Percentiles rank a stretch among this genome's conserved stretches.
Conservation (phyloP, 92 coral and sea anemone genomes). For the Heliopora coerulea region DNA sequence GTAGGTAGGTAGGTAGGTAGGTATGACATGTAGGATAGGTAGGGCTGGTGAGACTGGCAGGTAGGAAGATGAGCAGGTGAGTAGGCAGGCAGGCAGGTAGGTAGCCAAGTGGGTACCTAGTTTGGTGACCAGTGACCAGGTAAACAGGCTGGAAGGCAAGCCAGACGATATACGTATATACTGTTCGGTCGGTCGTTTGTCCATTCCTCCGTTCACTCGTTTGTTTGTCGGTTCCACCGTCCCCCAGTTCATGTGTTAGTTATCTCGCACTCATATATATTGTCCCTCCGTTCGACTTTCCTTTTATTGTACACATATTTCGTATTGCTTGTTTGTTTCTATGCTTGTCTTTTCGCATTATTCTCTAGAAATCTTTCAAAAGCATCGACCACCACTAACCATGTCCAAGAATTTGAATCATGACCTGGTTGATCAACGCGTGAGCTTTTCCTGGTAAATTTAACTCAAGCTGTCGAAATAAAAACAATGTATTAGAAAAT, state of each 20-base stretch:
- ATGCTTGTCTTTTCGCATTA: neutral
- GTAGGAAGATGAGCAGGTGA: neutral
- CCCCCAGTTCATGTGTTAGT: too few relatives aligned
- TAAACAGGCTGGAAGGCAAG: too few relatives aligned
- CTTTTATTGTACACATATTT: too few relatives aligned
- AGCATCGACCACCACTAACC: slow-evolving; percentile 49
- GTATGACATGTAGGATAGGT: neutral
- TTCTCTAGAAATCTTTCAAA: neutral
- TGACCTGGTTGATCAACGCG: slow-evolving; percentile 63
- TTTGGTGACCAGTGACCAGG: neutral
- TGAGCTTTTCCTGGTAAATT: slow-evolving; percentile 79
- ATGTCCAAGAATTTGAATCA: slow-evolving; percentile 85
- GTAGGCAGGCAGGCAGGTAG: neutral
- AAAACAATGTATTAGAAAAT: neutral
- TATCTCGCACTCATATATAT: too few relatives aligned
- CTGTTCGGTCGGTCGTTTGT: too few relatives aligned
- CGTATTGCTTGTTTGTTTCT: too few relatives aligned
- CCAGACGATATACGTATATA: slow-evolving; percentile 1
- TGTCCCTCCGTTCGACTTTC: too few relatives aligned
- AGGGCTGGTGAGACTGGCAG: neutral
- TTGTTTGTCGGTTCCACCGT: too few relatives aligned
- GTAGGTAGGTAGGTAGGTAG: too few relatives aligned
- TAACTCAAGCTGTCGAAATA: slow-evolving; percentile 56
- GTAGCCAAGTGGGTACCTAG: neutral
- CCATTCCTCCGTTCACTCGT: too few relatives aligned